Conservation (phyloP, 2,888 invertebrate genomes). For the Hydriomena furcata region DNA sequence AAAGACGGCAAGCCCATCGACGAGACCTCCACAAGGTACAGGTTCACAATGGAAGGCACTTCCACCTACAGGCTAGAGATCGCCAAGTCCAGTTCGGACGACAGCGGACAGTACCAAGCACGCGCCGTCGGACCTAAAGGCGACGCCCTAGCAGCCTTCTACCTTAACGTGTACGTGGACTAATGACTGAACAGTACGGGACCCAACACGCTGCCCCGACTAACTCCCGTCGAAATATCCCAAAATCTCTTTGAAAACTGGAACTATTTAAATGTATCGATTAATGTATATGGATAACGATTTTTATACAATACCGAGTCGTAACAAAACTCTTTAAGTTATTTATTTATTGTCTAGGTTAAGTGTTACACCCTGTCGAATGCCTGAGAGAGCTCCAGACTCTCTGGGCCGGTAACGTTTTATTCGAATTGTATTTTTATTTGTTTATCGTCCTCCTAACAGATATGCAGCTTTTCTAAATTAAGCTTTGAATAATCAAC, state of each 20-base stretch:
- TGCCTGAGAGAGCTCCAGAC: constrained; percentile 65
- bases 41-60: constrained; percentile 92
- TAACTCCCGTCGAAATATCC: constrained; percentile 42
- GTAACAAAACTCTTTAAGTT: constrained; percentile 68
- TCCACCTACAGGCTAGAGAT: constrained; percentile 91
- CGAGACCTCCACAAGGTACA: constrained; percentile 89
- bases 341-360: constrained; percentile 71
- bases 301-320: constrained; percentile 79
- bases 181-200: constrained; percentile 59
- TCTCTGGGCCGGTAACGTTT: constrained; percentile 78
- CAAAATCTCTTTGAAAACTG: constrained; percentile 48
- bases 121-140: constrained; percentile 94
- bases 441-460: constrained; percentile 70
- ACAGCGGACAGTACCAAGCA: constrained; percentile 94
- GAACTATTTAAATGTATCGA: constrained; percentile 43
- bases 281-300: constrained; percentile 62
- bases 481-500: constrained; percentile 72
- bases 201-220: constrained; percentile 55
- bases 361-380: constrained; percentile 81
- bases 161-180: constrained; percentile 88
- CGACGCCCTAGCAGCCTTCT: constrained; percentile 92
- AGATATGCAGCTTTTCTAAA: constrained; percentile 69
- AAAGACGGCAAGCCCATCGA: constrained; percentile 96
- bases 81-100: constrained; percentile 87
- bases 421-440: constrained; percentile 59